phyloP scores from a whole-genome alignment of 1,140 invertebrate species.

The Sitophilus oryzae region DNA sequence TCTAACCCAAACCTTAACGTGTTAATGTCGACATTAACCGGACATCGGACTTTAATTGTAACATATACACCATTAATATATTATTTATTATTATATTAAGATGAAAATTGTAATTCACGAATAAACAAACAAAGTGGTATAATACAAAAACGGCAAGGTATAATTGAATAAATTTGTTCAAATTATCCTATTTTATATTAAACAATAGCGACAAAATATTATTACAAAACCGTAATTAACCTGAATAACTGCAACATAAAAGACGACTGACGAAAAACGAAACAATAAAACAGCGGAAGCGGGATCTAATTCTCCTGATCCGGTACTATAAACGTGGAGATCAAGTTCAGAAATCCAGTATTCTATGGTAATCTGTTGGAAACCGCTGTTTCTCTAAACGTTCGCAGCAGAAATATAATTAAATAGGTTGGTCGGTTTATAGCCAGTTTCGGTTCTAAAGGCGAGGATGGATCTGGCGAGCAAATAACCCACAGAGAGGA shows the following conservation, averaged over 20 bases:
- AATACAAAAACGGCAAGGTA: no score
- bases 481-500: not conserved
- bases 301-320: not conserved
- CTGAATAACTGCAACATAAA: not conserved
- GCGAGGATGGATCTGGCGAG: not conserved
- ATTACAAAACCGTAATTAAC: not conserved
- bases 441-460: not conserved
- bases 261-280: not conserved
- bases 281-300: not conserved
- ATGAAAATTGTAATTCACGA: no score
- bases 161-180: no score
- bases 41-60: no score
- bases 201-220: no score
- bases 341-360: not conserved
- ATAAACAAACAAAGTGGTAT: no score
- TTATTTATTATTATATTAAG: no score
- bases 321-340: not conserved
- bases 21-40: no score
- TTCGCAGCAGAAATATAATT: not conserved
- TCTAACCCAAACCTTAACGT: no score
- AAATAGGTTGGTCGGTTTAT: not conserved
- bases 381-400: not conserved
- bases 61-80: no score
- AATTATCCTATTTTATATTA: no score
- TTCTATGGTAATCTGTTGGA: not conserved